Base-by-base conservation (phyloP, 1,140 invertebrate genomes). In the Platyscapa corneri region DNA sequence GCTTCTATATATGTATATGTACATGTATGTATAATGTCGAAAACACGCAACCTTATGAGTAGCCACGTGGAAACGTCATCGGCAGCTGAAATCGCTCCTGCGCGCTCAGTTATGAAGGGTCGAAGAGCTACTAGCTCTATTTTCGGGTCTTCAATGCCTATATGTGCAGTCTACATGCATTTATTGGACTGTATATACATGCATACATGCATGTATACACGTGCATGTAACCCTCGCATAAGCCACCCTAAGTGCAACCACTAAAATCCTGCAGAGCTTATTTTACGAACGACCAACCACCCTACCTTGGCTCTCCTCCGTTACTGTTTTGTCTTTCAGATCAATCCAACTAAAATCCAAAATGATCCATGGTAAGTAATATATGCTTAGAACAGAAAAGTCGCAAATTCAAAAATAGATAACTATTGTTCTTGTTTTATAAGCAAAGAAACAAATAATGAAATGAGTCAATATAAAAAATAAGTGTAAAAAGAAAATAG, bases 41-140 rank as follows among this genome's bases (percentile, higher is more conserved):
- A 92, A 93, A 91, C 91, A 93, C 91, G 91, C 92, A 91, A 92
- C 90, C 91, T 91, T 93, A 89, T 89, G 89, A 90, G 90, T 90
- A 92, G 88, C 90, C 91, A 91, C 90, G 92, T 89, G 92, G 92
- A 93, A 93, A 93, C 92, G 92, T 93, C 92, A 93, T 93, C 91
- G 91, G 91, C 92, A 93, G 91, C 92, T 93, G 92, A 91, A 90
- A 64, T 89, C 87, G 89, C 89, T 86, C 34, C 3, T 83, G 90
- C 88, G 90, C 87, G 88, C 88, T 86, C 87, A 2, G 37, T 27
- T 1, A 39, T 20, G 70, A 30, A 34, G 70, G 70, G 56, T 60
- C n/a, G 37, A 86, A 87, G 88, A 86, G 87, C n/a, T n/a, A n/a
- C n/a, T n/a, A n/a, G n/a, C 80, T 87, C 82, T 83, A 86, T 88